Evolutionary conservation across 2,888 invertebrate species (phyloP).

Genomic region (Podotricha telesiphe): DNA sequence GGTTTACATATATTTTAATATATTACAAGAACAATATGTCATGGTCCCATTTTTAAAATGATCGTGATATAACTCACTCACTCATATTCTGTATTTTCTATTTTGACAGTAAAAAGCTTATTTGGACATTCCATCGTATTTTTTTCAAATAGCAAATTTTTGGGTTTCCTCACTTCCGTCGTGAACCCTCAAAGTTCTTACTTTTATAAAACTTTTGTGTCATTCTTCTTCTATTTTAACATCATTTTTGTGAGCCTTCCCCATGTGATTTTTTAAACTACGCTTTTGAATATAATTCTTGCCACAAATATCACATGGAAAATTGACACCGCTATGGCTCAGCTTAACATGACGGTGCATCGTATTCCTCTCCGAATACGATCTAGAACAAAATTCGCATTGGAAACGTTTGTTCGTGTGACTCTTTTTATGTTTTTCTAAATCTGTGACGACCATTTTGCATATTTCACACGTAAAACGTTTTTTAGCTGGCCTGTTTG

Average conservation of each 20-base stretch:
- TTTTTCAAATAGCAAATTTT: too few relatives aligned
- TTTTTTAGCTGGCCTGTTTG: background rate
- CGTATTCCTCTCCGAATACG: slow-evolving; percentile 42
- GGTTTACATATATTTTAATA: too few relatives aligned
- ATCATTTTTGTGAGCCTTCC: background rate
- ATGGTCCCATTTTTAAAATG: too few relatives aligned
- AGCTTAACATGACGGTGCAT: slow-evolving; percentile 47
- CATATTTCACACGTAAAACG: slow-evolving; percentile 44
- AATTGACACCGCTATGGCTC: slow-evolving; percentile 14
- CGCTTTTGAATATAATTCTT: slow-evolving; percentile 22
- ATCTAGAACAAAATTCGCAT: slow-evolving; percentile 34
- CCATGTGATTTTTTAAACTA: slow-evolving; percentile 25
- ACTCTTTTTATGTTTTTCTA: slow-evolving; percentile 45
- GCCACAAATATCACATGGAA: slow-evolving; percentile 28
- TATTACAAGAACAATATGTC: too few relatives aligned
- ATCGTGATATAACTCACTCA: too few relatives aligned
- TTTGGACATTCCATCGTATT: too few relatives aligned
- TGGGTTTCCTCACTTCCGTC: too few relatives aligned
- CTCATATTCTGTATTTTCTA: too few relatives aligned
- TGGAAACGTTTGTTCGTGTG: slow-evolving; percentile 34
- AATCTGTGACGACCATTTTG: slow-evolving; percentile 41
- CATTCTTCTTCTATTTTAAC: slow-evolving; percentile 9
- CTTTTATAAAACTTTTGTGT: too few relatives aligned
- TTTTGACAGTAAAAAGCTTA: too few relatives aligned
- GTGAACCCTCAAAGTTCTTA: too few relatives aligned